Conservation (phyloP, 2,888 invertebrate species). For the Trichogramma evanescens region DNA sequence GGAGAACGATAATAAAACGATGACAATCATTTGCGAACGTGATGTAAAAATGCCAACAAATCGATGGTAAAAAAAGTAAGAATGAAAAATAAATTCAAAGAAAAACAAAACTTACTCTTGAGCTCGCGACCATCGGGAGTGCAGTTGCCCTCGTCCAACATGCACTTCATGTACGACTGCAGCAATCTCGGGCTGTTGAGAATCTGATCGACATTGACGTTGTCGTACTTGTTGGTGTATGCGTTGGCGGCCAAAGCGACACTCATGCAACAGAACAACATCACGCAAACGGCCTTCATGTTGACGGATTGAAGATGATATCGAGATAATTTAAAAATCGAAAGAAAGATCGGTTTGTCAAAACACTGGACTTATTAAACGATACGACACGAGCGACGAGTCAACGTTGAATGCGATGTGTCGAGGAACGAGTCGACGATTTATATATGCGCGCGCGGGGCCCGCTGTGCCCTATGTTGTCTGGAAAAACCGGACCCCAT, state of each 20-base stretch:
- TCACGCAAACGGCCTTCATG: conserved; percentile 1
- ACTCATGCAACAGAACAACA: conserved; percentile 2
- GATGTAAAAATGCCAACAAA: not conserved
- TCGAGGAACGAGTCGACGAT: too few species aligned
- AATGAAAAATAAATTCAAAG: conserved; percentile 6
- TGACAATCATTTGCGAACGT: not conserved
- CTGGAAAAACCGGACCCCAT: too few species aligned
- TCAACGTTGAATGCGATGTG: too few species aligned
- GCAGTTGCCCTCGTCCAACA: conserved; percentile 57
- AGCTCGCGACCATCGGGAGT: conserved; percentile 56
- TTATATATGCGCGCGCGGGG: too few species aligned
- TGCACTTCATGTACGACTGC: conserved; percentile 57
- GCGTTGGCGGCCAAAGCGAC: conserved; percentile 1
- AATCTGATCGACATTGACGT: conserved; percentile 55
- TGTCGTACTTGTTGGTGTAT: conserved; percentile 53
- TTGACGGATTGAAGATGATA: not conserved
- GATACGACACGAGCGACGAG: too few species aligned
- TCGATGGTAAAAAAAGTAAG: not conserved
- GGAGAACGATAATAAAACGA: conserved; percentile 3
- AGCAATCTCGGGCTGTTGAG: conserved; percentile 53
- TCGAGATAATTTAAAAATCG: too few species aligned
- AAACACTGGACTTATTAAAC: too few species aligned
- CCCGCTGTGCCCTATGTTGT: too few species aligned
- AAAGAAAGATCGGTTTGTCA: too few species aligned
- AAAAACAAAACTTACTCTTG: conserved; percentile 50